A percentile compares a stretch with the other conserved stretches of the same genome.
Evolutionary conservation across 92 coral and sea anemone genomes (phyloP).

Genomic region (Heteractis magnifica): DNA sequence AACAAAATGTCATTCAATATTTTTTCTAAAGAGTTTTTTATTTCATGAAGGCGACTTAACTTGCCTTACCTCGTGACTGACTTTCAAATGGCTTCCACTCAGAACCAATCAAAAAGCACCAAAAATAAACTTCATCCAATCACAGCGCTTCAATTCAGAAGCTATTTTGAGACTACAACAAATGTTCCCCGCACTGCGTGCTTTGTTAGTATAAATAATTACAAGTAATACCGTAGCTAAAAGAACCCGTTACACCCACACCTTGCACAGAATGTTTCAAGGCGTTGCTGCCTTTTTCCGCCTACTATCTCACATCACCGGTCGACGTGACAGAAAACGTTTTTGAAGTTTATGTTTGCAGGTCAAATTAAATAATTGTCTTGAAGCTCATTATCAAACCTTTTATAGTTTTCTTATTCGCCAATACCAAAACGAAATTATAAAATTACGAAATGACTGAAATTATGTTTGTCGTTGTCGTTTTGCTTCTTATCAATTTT

Average conservation of each 20-base stretch:
- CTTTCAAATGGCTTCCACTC: neutral
- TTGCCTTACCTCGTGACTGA: neutral
- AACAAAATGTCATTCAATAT: neutral
- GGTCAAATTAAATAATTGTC: neutral
- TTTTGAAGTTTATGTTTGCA: neutral
- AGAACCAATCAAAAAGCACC: neutral
- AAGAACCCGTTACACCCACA: neutral
- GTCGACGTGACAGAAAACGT: neutral
- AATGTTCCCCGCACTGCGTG: neutral
- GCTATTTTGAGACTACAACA: neutral
- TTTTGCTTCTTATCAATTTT: too few species aligned
- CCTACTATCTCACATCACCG: neutral
- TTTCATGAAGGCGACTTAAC: neutral
- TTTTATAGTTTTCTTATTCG: too few species aligned
- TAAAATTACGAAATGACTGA: too few species aligned
- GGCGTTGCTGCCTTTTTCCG: neutral
- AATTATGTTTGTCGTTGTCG: too few species aligned
- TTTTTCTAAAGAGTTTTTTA: too few species aligned
- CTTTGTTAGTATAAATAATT: neutral
- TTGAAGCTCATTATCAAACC: too few species aligned
- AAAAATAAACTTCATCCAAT: neutral
- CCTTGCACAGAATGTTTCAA: neutral
- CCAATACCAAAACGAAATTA: too few species aligned
- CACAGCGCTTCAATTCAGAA: neutral
- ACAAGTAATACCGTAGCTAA: neutral